Evolutionary conservation across 2,113 vertebrate genomes (phyloP).

Genomic region (Myotis lucifugus): DNA sequence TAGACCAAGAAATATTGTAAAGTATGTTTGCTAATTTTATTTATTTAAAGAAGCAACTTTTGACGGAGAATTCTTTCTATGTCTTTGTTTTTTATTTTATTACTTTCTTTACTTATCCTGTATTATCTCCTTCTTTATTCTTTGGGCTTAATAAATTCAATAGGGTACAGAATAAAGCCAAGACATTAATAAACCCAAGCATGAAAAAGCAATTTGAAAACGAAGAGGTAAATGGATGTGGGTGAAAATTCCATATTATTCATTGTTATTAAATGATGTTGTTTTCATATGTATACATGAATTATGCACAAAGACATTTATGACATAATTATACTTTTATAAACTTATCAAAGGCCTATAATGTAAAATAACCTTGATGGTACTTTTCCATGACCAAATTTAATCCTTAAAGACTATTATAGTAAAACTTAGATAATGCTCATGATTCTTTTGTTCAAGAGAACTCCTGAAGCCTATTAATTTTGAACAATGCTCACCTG

Average conservation of each 20-base stretch:
- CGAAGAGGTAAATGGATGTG: not conserved
- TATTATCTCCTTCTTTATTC: not conserved
- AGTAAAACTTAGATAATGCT: not conserved
- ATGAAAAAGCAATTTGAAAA: conserved; percentile 40
- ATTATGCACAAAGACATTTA: not conserved
- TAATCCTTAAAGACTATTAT: not conserved
- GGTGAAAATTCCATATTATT: not conserved
- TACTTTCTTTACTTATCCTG: conserved; percentile 4
- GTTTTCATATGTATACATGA: not conserved
- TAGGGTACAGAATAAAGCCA: not conserved
- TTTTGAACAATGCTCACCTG: not conserved
- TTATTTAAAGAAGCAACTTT: conserved; percentile 21
- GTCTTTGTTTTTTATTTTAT: conserved; percentile 7
- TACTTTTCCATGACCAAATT: conserved; percentile 24
- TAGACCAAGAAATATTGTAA: not conserved
- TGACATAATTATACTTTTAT: not conserved
- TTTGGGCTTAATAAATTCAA: conserved; percentile 14
- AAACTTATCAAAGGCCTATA: not conserved
- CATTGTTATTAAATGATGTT: not conserved
- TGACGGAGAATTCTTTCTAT: not conserved
- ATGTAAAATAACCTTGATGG: not conserved
- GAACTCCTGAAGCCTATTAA: not conserved
- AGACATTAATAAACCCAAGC: not conserved
- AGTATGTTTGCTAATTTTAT: not conserved
- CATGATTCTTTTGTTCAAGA: not conserved